Evolutionary conservation across 2,888 invertebrate genomes (phyloP).

Genomic region (Andrena flavipes): DNA sequence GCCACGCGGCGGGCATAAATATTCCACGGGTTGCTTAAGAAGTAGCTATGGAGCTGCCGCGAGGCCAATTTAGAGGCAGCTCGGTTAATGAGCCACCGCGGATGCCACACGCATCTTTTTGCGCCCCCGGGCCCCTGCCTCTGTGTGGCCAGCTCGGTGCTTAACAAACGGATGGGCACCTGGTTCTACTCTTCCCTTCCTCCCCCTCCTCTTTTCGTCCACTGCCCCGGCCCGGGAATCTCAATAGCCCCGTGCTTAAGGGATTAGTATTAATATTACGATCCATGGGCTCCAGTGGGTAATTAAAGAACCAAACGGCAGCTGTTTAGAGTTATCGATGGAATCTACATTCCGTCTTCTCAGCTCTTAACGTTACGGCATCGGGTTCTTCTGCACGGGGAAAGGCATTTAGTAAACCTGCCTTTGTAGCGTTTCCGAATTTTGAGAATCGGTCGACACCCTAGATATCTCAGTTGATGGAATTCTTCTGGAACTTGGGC

Average conservation of each 20-base stretch:
- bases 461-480: too few species aligned
- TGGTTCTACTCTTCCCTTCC: conserved; percentile 58
- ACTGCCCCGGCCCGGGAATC: conserved; percentile 19
- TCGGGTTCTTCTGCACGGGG: neutral
- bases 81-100: conserved; percentile 84
- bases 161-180: conserved; percentile 77
- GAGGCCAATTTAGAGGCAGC: conserved; percentile 83
- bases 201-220: neutral
- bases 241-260: conserved; percentile 35
- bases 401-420: neutral
- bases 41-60: conserved; percentile 79
- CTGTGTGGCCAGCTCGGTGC: conserved; percentile 75
- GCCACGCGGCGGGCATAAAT: conserved; percentile 83
- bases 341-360: neutral
- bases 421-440: too few species aligned
- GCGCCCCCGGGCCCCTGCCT: conserved; percentile 77
- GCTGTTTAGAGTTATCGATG: neutral
- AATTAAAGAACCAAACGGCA: conserved; percentile 10
- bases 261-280: conserved; percentile 1
- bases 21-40: conserved; percentile 78
- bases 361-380: neutral
- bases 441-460: too few species aligned
- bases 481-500: too few species aligned
- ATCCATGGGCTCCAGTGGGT: neutral
- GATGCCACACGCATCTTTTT: conserved; percentile 83